Evolutionary conservation across 1,140 invertebrate genomes (phyloP), one percentile per base, ranked within the genome.

Genomic region (Pissodes strobi): DNA sequence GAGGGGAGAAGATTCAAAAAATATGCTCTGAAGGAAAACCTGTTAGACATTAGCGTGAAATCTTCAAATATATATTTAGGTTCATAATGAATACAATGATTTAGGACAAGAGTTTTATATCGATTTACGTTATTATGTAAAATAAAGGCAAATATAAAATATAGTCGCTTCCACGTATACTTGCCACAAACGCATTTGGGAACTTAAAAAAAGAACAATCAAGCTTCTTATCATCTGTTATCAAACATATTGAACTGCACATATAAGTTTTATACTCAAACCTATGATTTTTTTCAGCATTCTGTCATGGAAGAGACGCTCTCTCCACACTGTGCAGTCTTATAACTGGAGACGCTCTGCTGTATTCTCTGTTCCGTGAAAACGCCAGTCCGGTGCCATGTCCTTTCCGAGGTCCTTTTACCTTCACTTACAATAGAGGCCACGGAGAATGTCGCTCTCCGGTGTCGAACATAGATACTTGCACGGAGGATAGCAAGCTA

Each of bases 341-440:
- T 67, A 94, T 94, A 76, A 92, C 90, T 2, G 92, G 92, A 10
- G 92, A 95, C 81, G 91, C 92, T 3, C 81, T 92, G 51, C 84
- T 94, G 0, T 93, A 90, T 78, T 93, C 91, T 45, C 90, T 95
- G 87, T 94, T 95, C 79, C 83, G 92, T 30, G 86, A 92, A 72
- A 90, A 90, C 72, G 84, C 85, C 19, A 83, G 84, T 25, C 72
- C 75, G 1, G 89, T 93, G n/a, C 83, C 89, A 67, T 93, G 92
- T 79, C 91, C 91, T 0, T 88, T 93, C 68, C 87, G 88, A 71
- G 87, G 87, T 39, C 88, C 90, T 2, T 89, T 90, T 78, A 89
- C 88, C 13, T 93, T 93, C 78, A 89, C 89, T n/a, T 94, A 94
- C 76, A 91, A 90, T 74, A 80, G 88, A 38, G 92, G 93, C 6